These are phyloP conservation scores for Columba janthina DNA, from an alignment of 2,113 vertebrate genomes.

Conservation along the genomic window DNA sequence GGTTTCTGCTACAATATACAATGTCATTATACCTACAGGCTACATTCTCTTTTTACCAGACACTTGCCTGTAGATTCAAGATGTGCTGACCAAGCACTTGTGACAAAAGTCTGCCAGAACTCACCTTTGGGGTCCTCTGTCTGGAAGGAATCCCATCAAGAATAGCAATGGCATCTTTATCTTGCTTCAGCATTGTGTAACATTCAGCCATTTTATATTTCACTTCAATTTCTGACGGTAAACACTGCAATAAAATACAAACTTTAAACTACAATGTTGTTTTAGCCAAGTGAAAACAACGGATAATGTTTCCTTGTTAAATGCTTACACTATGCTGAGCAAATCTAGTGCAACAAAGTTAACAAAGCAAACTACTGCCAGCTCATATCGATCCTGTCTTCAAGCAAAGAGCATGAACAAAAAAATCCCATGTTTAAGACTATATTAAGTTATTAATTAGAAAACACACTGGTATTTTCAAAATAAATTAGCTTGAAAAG, in stretches of 20 bases:
- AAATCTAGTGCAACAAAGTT: not conserved
- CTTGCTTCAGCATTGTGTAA: constrained; percentile 95
- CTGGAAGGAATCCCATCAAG: constrained; percentile 96
- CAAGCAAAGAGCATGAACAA: not conserved
- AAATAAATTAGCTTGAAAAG: not conserved
- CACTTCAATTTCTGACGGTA: constrained; percentile 97
- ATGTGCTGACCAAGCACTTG: not conserved
- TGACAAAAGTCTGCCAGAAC: not conserved
- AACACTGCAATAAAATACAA: constrained; percentile 77
- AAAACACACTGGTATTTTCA: not conserved
- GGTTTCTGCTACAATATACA: not conserved
- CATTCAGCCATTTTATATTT: constrained; percentile 99
- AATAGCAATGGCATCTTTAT: constrained; percentile 97
- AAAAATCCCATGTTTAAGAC: not conserved
- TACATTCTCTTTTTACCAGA: not conserved
- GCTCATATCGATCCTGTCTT: not conserved
- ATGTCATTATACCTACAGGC: not conserved
- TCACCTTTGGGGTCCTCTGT: constrained; percentile 96
- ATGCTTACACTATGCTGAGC: not conserved
- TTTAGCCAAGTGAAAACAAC: not conserved
- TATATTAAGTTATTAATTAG: not conserved
- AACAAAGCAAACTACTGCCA: not conserved
- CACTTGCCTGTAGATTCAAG: not conserved
- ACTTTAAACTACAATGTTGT: not conserved
- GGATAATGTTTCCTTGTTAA: not conserved